Percentiles rank a stretch among this genome's conserved stretches.
Conservation (phyloP, 1,140 invertebrate genomes). For the Oedothorax gibbosus region DNA sequence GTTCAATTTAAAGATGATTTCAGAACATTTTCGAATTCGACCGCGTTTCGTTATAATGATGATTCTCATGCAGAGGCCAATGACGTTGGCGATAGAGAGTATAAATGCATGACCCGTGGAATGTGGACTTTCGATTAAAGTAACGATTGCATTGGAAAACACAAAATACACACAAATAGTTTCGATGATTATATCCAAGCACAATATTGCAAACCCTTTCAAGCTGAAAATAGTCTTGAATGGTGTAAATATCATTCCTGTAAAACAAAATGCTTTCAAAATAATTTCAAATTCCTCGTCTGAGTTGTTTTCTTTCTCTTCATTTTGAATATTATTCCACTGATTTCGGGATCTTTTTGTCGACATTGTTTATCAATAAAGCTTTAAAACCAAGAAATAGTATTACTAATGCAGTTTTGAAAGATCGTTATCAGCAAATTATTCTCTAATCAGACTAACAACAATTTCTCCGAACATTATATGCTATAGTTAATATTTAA, state of each 20-base stretch:
- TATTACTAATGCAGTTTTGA: too few relatives aligned
- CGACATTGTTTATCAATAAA: too few relatives aligned
- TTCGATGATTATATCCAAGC: conserved; percentile 7
- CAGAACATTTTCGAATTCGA: conserved; percentile 9
- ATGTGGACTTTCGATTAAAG: background rate
- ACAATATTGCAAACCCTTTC: background rate
- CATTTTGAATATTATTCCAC: too few relatives aligned
- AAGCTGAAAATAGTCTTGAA: background rate
- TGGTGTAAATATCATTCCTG: conserved; percentile 28
- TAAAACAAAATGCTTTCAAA: conserved; percentile 24
- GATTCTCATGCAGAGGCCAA: conserved; percentile 27
- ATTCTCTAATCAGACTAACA: too few relatives aligned
- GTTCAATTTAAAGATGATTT: conserved; percentile 13
- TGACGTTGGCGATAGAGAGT: background rate
- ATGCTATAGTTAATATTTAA: too few relatives aligned
- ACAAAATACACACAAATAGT: conserved; percentile 20
- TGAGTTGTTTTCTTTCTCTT: too few relatives aligned
- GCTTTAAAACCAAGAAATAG: too few relatives aligned
- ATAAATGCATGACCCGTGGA: conserved; percentile 27
- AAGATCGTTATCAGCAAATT: too few relatives aligned
- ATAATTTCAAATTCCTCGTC: conserved; percentile 50
- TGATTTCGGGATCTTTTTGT: too few relatives aligned
- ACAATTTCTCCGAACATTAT: too few relatives aligned
- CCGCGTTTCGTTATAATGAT: conserved; percentile 17
- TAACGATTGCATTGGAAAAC: background rate